phyloP scores from a whole-genome alignment of 2,113 vertebrate genomes.

The Chinchilla lanigera region DNA sequence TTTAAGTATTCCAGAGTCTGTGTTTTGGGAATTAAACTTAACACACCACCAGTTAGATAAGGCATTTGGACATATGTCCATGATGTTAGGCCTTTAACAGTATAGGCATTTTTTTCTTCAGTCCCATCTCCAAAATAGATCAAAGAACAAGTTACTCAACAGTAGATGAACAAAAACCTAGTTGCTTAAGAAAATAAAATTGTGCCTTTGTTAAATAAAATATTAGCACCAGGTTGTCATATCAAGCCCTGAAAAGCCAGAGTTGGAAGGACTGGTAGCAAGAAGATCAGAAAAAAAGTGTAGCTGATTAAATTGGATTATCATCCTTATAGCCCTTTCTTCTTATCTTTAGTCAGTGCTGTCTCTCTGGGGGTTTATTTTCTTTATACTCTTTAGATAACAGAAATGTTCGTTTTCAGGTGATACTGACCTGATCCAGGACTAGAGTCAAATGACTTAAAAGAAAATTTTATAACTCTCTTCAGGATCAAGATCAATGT shows the following conservation, averaged over 20 bases:
- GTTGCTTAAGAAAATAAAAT: constrained; percentile 70
- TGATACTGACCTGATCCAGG: constrained; percentile 78
- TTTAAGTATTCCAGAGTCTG: constrained; percentile 34
- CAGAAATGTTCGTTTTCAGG: constrained; percentile 77
- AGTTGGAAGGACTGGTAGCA: constrained; percentile 48
- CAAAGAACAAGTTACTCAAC: constrained; percentile 42
- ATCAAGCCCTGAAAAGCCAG: constrained; percentile 62
- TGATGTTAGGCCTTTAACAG: neutral
- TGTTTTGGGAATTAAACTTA: neutral
- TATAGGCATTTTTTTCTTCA: neutral
- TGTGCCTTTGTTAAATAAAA: constrained; percentile 70
- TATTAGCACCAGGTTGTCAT: constrained; percentile 58
- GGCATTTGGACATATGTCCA: neutral
- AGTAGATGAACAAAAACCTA: constrained; percentile 52
- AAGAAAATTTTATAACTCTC: constrained; percentile 78
- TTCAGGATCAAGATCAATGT: constrained; percentile 80
- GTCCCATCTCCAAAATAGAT: constrained; percentile 36
- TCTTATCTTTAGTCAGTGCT: constrained; percentile 75
- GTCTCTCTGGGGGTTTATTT: constrained; percentile 78
- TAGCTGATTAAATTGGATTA: constrained; percentile 80
- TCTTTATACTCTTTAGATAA: constrained; percentile 81
- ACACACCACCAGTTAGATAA: neutral
- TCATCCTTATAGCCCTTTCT: constrained; percentile 51
- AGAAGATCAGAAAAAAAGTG: constrained; percentile 49
- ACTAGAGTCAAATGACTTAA: constrained; percentile 79